A percentile compares a stretch with the other conserved stretches of the same genome.
Conservation (phyloP, 1,140 invertebrate species). For the Melitaea cinxia region DNA sequence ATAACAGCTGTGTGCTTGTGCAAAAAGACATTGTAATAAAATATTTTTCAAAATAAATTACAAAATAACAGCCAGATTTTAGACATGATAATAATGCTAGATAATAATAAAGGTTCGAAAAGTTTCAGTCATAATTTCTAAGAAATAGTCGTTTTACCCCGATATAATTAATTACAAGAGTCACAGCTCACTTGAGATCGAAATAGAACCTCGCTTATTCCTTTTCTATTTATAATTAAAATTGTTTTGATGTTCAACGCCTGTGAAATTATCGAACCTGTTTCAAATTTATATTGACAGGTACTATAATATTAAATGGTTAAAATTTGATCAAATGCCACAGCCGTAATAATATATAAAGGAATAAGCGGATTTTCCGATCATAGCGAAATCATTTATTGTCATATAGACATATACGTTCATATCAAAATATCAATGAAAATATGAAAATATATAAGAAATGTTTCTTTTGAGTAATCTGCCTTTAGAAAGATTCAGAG, state of each 20-base stretch:
- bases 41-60: constrained; percentile 61
- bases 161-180: constrained; percentile 34
- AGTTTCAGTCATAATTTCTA: constrained; percentile 66
- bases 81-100: constrained; percentile 62
- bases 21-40: constrained; percentile 29
- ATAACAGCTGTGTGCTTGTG: constrained; percentile 27
- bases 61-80: constrained; percentile 72
- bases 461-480: constrained; percentile 28
- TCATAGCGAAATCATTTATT: constrained; percentile 28
- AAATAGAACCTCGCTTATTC: constrained; percentile 32
- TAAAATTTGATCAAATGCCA: too few species aligned
- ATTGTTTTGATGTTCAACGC: not conserved
- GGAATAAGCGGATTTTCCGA: constrained; percentile 33
- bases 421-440: constrained; percentile 33
- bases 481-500: constrained; percentile 18
- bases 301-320: too few species aligned
- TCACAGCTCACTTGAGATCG: constrained; percentile 33
- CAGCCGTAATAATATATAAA: not conserved
- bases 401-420: constrained; percentile 39
- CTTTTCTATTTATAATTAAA: not conserved
- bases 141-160: constrained; percentile 39
- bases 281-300: too few species aligned
- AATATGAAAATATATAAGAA: constrained; percentile 28
- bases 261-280: too few species aligned
- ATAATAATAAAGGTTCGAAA: constrained; percentile 71